phyloP scores from a whole-genome alignment of 1,140 invertebrate species.

The Platyscapa corneri region DNA sequence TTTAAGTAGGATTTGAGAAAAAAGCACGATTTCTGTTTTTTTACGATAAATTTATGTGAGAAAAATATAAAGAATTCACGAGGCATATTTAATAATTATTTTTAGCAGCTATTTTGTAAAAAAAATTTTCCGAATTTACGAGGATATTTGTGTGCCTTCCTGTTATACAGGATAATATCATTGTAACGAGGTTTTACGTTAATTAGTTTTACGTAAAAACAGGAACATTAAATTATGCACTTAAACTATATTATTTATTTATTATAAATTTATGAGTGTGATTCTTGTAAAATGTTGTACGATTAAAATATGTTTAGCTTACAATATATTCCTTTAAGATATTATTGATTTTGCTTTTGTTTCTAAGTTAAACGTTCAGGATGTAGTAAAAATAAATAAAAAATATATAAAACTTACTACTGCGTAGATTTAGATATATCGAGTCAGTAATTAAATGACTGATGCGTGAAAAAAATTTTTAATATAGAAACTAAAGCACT shows the following conservation, averaged over 20 bases:
- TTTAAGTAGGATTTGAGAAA: background rate
- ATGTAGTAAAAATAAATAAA: no score
- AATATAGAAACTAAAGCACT: background rate
- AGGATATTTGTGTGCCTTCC: background rate
- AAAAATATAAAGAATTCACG: background rate
- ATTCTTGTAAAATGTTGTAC: background rate
- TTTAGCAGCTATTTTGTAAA: background rate
- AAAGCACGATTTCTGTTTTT: background rate
- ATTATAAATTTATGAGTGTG: background rate
- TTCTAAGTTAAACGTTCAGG: no score
- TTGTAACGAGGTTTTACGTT: background rate
- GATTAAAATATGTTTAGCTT: background rate
- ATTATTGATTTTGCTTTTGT: background rate
- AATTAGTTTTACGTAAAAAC: background rate
- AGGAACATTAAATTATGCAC: background rate
- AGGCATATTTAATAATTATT: background rate
- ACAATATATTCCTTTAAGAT: background rate
- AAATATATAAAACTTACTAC: no score
- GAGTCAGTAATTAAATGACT: no score
- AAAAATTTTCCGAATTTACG: background rate
- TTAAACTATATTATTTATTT: background rate
- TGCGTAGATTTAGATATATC: no score
- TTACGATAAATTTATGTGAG: background rate
- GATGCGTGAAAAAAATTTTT: background rate
- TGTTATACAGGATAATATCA: background rate